Evolutionary conservation across 2,888 invertebrate genomes (phyloP), one percentile per base, ranked within the genome.

Genomic region (Cantharis rufa): DNA sequence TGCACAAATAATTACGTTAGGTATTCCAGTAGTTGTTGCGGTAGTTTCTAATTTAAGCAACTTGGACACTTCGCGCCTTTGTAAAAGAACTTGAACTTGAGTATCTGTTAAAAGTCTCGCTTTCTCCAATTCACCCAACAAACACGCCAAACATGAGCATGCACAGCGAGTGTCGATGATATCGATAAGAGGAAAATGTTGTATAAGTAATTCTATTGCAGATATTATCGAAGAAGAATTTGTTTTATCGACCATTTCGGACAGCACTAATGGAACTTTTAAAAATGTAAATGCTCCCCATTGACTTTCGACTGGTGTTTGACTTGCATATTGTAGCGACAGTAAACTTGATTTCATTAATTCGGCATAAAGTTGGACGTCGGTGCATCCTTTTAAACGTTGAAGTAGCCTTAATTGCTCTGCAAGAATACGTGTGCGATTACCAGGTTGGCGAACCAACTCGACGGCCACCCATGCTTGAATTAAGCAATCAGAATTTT

Each of bases 241-340:
- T 13, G 77, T 79, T 73, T 83, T 83, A 71, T 84, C 85, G 1
- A 85, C 82, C 64, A 87, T 77, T 78, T 86, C 85, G 61, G 84
- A 92, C 68, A 97, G 90, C 69, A 96, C 92, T 84, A 94, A 93
- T 0, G 96, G 96, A 71, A 98, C 92, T 90, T 98, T 98, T 10
- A 98, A 90, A 85, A 97, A 98, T 0, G 96, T 95, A 86, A 98
- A 97, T 10, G 98, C 97, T 13, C 96, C 96, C 97, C 98, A 98
- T 83, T 96, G 92, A 4, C 96, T 94, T 84, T 97, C 97, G 82
- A 95, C 94, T 10, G 94, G 92, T 66, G 94, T 94, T 82, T 94
- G 95, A 71, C 94, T 93, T 0, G 94, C 94, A 87, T 97, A 96
- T 84, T 96, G 94, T 4, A 98, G 88, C n/a, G 96, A 96, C 84